Evolutionary conservation across 1,140 invertebrate genomes (phyloP), one percentile per base, ranked within the genome.

Genomic region (Nixonia krombeini): DNA sequence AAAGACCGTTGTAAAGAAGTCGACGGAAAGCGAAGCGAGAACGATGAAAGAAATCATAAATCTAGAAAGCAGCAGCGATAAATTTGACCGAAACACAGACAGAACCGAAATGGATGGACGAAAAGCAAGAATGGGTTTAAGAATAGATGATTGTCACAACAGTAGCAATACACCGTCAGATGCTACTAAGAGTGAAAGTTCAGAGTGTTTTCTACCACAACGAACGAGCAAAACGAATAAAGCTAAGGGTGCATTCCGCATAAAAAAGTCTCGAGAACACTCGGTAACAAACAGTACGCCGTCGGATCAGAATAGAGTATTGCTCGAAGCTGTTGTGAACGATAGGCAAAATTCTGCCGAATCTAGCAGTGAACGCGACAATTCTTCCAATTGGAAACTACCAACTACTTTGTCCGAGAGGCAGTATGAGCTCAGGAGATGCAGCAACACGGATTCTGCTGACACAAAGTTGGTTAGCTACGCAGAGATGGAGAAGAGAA

Each of bases 401-500:
- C 78, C 76, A 0, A 71, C 76, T 0, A 82, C 81, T 0, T 66
- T 75, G 13, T 79, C 81, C 0, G 81, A 84, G 15, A 73, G 75
- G 6, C 65, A 62, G 5, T 83, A 81, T 31, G 74, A 81, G 9
- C 21, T 75, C 8, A 71, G 72, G 25, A 70, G 72, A 15, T 73
- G 66, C n/a, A 71, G 42, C 9, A 73, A 71, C 52, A 77, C 76
- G 0, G 81, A 78, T 23, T 81, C 74, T 0, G 78, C 63, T 4
- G 78, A 80, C 15, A 63, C 67, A 0, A 84, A 79, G 15, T 42
- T 85, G 1, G 76, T 85, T 9, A 81, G 76, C 37, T 85, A 83
- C 29, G 81, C 80, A 0, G 79, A 85, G 44, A 83, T 81, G 75
- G 86, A 87, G 55, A 85, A 84, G 56, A 82, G 76, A 59, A 87